A percentile compares a stretch with the other conserved stretches of the same genome.
Evolutionary conservation across 2,888 invertebrate genomes (phyloP).

Genomic region (Oscheius onirici): DNA sequence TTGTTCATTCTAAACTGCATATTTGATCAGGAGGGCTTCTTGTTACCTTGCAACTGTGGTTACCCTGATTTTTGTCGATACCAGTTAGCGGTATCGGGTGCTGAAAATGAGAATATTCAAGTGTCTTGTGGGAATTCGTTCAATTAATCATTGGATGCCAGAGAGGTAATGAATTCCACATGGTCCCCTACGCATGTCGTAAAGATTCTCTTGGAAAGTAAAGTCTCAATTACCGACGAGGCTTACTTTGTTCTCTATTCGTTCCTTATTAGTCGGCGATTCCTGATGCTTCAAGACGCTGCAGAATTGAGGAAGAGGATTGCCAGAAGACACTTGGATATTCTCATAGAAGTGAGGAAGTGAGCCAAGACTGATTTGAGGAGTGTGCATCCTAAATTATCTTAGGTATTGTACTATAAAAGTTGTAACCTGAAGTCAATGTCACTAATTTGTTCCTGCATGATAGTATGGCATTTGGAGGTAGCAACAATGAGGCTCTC

Average conservation of each 20-base stretch:
- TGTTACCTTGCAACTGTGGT: conserved; percentile 5
- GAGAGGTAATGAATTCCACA: conserved; percentile 14
- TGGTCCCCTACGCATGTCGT: conserved; percentile 7
- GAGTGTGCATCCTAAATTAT: neutral
- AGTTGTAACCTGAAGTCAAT: conserved; percentile 18
- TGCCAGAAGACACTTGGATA: conserved; percentile 41
- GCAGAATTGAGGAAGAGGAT: conserved; percentile 42
- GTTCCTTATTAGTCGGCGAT: conserved; percentile 10
- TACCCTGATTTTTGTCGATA: neutral
- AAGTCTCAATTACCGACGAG: neutral
- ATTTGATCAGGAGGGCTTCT: neutral
- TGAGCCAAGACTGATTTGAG: conserved; percentile 19
- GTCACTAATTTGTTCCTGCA: conserved; percentile 2
- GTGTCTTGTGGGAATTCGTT: conserved; percentile 22
- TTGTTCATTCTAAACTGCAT: conserved; percentile 13
- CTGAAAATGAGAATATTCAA: conserved; percentile 28
- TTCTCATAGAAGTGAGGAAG: conserved; percentile 23
- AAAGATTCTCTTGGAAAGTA: neutral
- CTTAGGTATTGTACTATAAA: neutral
- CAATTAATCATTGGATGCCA: conserved; percentile 16
- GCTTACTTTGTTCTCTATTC: conserved; percentile 9
- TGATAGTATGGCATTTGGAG: conserved; percentile 2
- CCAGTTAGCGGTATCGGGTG: neutral
- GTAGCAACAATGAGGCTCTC: conserved; percentile 9
- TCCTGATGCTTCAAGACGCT: conserved; percentile 27